These are phyloP conservation scores for Platalea minor DNA, from an alignment of 2,797 vertebrate species.

Conservation along the genomic window DNA sequence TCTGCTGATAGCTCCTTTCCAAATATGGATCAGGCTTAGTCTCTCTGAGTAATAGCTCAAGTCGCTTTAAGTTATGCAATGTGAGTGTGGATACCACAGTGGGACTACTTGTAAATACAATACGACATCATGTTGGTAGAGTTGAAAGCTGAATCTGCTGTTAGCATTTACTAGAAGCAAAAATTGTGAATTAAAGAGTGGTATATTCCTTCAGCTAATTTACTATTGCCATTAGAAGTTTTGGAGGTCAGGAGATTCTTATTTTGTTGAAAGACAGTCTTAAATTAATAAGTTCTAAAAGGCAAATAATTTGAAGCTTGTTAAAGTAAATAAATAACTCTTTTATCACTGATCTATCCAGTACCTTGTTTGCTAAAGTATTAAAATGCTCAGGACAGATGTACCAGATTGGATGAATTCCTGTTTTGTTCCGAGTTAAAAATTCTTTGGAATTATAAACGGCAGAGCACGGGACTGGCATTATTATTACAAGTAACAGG, in stretches of 20 bases:
- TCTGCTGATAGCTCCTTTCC: background rate
- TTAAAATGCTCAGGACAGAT: background rate
- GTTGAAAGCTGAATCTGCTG: background rate
- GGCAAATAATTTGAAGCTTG: background rate
- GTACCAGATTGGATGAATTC: background rate
- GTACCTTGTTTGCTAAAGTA: background rate
- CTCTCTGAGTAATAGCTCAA: background rate
- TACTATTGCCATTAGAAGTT: background rate
- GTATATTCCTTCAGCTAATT: background rate
- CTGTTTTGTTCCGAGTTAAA: background rate
- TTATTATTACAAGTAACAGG: background rate
- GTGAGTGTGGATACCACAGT: background rate
- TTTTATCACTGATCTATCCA: background rate
- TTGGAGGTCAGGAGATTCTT: background rate
- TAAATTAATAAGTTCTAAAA: background rate
- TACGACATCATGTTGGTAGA: background rate
- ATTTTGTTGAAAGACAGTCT: background rate
- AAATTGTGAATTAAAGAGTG: background rate
- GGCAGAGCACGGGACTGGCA: background rate
- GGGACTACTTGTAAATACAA: background rate
- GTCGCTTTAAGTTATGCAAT: background rate
- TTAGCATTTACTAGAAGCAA: background rate
- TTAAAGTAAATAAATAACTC: background rate
- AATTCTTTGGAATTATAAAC: background rate
- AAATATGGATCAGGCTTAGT: background rate